A percentile compares a stretch with the other conserved stretches of the same genome.
Conservation (phyloP, 2,797 vertebrate genomes). For the Smutsia gigantea region DNA sequence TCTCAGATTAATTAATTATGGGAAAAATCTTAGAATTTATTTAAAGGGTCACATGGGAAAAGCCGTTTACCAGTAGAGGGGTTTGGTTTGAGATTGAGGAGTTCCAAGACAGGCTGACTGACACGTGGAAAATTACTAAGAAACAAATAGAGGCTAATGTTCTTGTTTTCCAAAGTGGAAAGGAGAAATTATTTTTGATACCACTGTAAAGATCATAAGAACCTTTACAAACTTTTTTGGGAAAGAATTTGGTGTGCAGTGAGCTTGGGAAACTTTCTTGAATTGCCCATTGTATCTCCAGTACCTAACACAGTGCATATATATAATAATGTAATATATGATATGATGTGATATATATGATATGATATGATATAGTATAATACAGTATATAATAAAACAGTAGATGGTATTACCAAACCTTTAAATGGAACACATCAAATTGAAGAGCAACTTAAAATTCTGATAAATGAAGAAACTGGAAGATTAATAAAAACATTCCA, state of each 20-base stretch:
- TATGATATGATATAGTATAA: no score
- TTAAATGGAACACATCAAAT: not conserved
- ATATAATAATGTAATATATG: not conserved
- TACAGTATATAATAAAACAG: not conserved
- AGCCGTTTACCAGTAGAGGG: slow-evolving; percentile 62
- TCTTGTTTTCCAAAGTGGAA: slow-evolving; percentile 54
- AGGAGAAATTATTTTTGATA: slow-evolving; percentile 63
- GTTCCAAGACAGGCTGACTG: slow-evolving; percentile 59
- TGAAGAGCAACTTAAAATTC: not conserved
- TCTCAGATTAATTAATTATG: slow-evolving; percentile 82
- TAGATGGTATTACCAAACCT: not conserved
- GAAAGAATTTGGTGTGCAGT: not conserved
- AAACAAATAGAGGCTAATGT: slow-evolving; percentile 60
- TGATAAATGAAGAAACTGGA: not conserved
- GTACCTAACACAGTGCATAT: not conserved
- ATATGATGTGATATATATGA: no score
- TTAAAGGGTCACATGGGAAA: slow-evolving; percentile 80
- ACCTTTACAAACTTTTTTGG: slow-evolving; percentile 21
- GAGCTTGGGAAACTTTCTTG: not conserved
- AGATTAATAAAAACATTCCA: not conserved
- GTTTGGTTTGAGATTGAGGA: slow-evolving; percentile 58
- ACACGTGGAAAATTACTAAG: slow-evolving; percentile 72
- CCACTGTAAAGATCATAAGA: not conserved
- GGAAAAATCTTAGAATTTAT: slow-evolving; percentile 79
- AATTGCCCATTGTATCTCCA: not conserved